Evolutionary conservation across 2,113 vertebrate genomes (phyloP).

Genomic region (Nesoenas mayeri): DNA sequence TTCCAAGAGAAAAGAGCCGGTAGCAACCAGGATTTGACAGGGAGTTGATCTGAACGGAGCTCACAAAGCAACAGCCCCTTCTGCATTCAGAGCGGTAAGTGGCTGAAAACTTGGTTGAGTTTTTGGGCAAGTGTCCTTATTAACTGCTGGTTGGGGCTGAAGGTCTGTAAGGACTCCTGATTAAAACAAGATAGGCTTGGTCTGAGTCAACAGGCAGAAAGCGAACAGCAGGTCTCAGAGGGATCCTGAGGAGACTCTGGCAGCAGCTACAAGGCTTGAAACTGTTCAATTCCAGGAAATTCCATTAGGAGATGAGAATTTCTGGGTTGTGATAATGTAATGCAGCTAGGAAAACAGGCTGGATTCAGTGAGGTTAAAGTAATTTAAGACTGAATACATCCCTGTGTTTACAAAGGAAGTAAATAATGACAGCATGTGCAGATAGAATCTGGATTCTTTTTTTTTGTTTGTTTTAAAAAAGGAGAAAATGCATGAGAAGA

Average conservation of each 20-base stretch:
- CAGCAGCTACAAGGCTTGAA: background rate
- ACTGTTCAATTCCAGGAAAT: slow-evolving; percentile 31
- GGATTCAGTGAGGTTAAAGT: background rate
- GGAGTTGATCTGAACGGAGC: background rate
- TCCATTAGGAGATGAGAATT: background rate
- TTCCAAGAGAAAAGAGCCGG: slow-evolving; percentile 33
- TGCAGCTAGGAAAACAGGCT: background rate
- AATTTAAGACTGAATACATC: background rate
- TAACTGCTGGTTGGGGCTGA: background rate
- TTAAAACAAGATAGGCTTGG: background rate
- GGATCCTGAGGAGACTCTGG: background rate
- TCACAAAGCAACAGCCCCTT: background rate
- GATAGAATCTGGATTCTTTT: background rate
- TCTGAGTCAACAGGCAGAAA: background rate
- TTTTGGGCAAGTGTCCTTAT: background rate
- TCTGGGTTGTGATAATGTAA: background rate
- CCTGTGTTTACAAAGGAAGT: background rate
- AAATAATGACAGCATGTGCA: background rate
- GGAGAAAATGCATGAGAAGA: background rate
- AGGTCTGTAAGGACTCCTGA: background rate
- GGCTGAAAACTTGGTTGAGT: background rate
- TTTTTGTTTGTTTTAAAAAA: background rate
- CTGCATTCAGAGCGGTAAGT: slow-evolving; percentile 36
- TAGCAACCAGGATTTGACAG: background rate
- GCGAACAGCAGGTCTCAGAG: background rate